Evolutionary conservation across 2,113 vertebrate species (phyloP), one percentile per base, ranked within the genome.

Genomic region (Edolisoma coerulescens): DNA sequence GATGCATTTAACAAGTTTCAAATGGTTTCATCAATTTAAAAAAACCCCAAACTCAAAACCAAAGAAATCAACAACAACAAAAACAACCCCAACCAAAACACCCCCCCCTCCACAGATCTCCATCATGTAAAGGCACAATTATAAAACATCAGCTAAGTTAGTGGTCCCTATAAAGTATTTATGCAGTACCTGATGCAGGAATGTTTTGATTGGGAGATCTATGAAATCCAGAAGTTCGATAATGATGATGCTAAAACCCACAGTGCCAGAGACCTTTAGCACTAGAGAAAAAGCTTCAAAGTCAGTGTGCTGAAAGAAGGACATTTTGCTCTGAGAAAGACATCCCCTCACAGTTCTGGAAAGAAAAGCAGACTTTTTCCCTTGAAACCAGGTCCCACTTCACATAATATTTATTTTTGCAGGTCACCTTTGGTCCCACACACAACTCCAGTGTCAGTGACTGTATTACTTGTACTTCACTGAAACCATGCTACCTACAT

Each of bases 101-200:
- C 45, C 2, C 1, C 1, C 13, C 27, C 16, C 22, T 37, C 17
- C 44, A 59, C 10, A 41, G 22, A 54, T 33, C 11, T 37, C 1
- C 26, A 37, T 18, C 8, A 13, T 10, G 4, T 42, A 74, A 91
- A 75, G 9, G 9, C 19, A 77, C 5, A 71, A 20, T 63, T 77
- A 50, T 8, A 42, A 57, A 70, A 54, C 39, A 33, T 4, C 50
- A 63, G 16, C 15, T 28, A 33, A 65, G 7, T 14, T 18, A 64
- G 7, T 23, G 53, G 15, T 57, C 8, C 13, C 35, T 53, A 5
- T 52, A n/a, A 80, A 79, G 10, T 10, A 65, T 23, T 42, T 52
- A 3, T 35, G 41, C 41, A 69, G 87, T 22, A 20, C 10, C 13
- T 9, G 23, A 13, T 5, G 2, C 28, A 85, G 23, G 30, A 50